Percentiles rank a stretch among this genome's conserved stretches.
These are phyloP conservation scores for Pharmacophagus antenor DNA, from an alignment of 2,888 invertebrate genomes.

Conservation along the genomic window DNA sequence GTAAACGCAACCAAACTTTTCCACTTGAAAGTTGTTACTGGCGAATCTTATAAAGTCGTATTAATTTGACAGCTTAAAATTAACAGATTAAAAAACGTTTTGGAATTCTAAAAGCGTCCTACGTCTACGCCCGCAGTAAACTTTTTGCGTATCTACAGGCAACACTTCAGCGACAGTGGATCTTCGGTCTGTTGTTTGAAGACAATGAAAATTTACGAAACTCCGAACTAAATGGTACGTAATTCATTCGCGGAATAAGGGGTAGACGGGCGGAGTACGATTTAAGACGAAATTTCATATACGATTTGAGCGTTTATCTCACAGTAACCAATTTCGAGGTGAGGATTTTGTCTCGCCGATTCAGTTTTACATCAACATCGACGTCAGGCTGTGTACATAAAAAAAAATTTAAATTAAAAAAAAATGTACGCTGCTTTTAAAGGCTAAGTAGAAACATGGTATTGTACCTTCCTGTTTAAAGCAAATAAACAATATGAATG, in stretches of 20 bases:
- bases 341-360: background rate
- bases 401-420: too few relatives aligned
- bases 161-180: constrained; percentile 18
- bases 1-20: background rate
- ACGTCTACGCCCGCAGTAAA: constrained; percentile 17
- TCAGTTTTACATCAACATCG: too few relatives aligned
- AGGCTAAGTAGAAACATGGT: too few relatives aligned
- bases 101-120: constrained; percentile 9
- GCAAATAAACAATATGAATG: too few relatives aligned
- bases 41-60: constrained; percentile 7
- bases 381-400: too few relatives aligned
- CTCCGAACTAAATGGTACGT: constrained; percentile 62
- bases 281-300: constrained; percentile 66
- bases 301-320: background rate
- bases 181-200: constrained; percentile 15
- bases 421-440: too few relatives aligned
- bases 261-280: constrained; percentile 58
- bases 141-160: constrained; percentile 12
- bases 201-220: constrained; percentile 30
- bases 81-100: constrained; percentile 25
- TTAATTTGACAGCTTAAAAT: constrained; percentile 27
- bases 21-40: background rate
- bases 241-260: constrained; percentile 62
- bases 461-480: too few relatives aligned
- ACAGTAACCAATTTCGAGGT: background rate